Evolutionary conservation across 2,113 vertebrate species (phyloP).

Genomic region (Symphodus melops): DNA sequence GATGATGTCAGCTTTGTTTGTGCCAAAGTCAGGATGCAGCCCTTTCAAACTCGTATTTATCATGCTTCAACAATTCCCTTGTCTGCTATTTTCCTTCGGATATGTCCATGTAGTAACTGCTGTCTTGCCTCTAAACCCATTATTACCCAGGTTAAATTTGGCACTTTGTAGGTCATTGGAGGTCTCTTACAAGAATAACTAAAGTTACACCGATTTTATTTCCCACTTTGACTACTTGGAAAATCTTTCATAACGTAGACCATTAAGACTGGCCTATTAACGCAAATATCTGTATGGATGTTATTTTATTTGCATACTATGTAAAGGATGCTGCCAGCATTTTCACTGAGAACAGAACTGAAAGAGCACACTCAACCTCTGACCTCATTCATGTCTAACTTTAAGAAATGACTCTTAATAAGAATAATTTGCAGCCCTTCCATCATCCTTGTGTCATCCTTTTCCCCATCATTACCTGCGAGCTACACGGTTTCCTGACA

Average conservation of each 20-base stretch:
- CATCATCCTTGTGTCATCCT: background rate
- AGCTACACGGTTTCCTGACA: background rate
- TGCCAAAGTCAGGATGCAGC: background rate
- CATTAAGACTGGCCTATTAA: background rate
- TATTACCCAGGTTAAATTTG: constrained; percentile 20
- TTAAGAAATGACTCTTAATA: background rate
- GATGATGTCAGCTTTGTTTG: constrained; percentile 7
- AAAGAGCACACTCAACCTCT: background rate
- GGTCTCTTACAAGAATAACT: constrained; percentile 2
- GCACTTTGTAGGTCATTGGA: constrained; percentile 6
- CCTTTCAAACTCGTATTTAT: background rate
- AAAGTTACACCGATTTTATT: background rate
- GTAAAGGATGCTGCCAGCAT: background rate
- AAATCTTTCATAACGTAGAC: background rate
- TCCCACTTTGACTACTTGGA: background rate
- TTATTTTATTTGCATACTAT: background rate
- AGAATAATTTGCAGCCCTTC: background rate
- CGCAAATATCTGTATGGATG: background rate
- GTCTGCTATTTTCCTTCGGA: background rate
- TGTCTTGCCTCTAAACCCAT: constrained; percentile 4
- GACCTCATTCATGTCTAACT: background rate
- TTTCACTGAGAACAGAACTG: background rate
- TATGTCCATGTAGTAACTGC: background rate
- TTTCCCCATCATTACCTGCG: no score
- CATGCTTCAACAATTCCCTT: background rate